phyloP scores from a whole-genome alignment of 1,140 invertebrate genomes.

The Papilio aristodemus region DNA sequence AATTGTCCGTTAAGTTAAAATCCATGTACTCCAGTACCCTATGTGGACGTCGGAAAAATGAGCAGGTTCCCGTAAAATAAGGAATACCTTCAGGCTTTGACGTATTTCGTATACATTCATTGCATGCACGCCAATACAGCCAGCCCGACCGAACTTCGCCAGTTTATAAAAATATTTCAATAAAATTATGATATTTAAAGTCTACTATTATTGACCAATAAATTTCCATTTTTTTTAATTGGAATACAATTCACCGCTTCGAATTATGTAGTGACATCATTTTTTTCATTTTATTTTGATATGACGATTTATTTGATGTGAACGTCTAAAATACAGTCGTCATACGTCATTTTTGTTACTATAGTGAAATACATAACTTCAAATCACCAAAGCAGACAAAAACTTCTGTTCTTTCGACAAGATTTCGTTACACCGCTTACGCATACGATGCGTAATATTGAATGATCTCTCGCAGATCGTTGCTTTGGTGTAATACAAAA shows the following conservation, averaged over 20 bases:
- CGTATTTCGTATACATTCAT: slow-evolving; percentile 51
- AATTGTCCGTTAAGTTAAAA: slow-evolving; percentile 73
- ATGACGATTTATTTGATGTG: too few relatives aligned
- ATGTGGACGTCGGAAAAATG: slow-evolving; percentile 60
- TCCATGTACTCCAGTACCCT: slow-evolving; percentile 65
- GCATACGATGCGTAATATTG: slow-evolving; percentile 40
- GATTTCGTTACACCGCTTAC: not conserved
- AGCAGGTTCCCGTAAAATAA: slow-evolving; percentile 55
- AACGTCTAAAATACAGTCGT: too few relatives aligned
- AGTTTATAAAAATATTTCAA: not conserved
- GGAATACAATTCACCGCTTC: too few relatives aligned
- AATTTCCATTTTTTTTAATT: too few relatives aligned
- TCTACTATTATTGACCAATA: not conserved
- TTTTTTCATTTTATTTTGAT: too few relatives aligned
- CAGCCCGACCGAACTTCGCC: not conserved
- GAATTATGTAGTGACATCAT: too few relatives aligned
- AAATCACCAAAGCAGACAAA: too few relatives aligned
- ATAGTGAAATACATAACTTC: too few relatives aligned
- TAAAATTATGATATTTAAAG: not conserved
- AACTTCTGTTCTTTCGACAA: slow-evolving; percentile 5
- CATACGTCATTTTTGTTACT: too few relatives aligned
- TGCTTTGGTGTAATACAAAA: slow-evolving; percentile 55
- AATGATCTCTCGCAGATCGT: slow-evolving; percentile 55
- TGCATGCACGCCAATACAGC: slow-evolving; percentile 33
- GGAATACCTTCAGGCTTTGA: slow-evolving; percentile 56